phyloP scores from a whole-genome alignment of 2,113 vertebrate genomes.

The Saguinus imperator region DNA sequence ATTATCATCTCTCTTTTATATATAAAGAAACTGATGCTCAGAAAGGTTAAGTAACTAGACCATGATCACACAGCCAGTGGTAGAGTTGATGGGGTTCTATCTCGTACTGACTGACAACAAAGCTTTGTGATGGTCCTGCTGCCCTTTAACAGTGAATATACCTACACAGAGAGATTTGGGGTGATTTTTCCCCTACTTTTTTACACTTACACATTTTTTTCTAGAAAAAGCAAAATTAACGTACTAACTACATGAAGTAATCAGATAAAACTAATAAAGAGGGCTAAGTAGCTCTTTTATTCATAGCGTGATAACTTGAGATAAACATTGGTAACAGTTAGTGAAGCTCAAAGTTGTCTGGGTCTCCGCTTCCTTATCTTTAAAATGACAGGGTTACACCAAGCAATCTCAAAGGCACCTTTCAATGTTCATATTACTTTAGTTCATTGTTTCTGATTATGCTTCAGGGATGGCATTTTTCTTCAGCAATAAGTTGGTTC shows the following conservation, averaged over 20 bases:
- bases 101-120: background rate
- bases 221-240: background rate
- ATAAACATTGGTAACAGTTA: background rate
- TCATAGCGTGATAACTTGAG: background rate
- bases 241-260: constrained; percentile 1
- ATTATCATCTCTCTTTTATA: background rate
- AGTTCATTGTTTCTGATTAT: background rate
- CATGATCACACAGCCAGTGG: background rate
- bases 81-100: background rate
- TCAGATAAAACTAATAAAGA: constrained; percentile 42
- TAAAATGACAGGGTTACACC: background rate
- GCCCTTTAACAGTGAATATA: background rate
- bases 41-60: background rate
- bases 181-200: background rate
- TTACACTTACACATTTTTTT: constrained; percentile 11
- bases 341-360: background rate
- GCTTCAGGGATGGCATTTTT: background rate
- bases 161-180: background rate
- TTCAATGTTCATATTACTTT: background rate
- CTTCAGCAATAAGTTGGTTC: constrained; percentile 17
- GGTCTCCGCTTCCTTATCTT: constrained; percentile 20
- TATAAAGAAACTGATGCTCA: background rate
- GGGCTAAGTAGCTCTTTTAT: background rate
- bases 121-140: background rate
- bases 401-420: background rate